Evolutionary conservation across 2,888 invertebrate genomes (phyloP).

Genomic region (Palloptera scutellata): DNA sequence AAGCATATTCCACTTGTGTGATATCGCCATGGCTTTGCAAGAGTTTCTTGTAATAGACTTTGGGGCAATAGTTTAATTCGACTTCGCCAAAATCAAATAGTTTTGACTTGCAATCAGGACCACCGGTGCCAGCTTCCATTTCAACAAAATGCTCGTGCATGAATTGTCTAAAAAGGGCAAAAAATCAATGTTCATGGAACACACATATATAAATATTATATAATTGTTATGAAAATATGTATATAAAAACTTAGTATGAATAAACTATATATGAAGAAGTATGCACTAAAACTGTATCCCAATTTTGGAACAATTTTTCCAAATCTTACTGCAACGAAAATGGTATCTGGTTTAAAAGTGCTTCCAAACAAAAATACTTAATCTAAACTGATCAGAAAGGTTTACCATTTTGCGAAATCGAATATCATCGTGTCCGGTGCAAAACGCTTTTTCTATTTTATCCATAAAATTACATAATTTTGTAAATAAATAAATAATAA

Average conservation of each 20-base stretch:
- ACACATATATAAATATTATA: background rate
- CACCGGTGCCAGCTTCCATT: constrained; percentile 43
- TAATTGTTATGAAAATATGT: background rate
- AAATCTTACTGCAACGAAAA: too few species aligned
- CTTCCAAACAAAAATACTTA: too few species aligned
- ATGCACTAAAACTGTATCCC: too few species aligned
- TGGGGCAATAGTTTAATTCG: constrained; percentile 51
- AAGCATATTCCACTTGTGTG: constrained; percentile 48
- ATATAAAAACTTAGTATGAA: background rate
- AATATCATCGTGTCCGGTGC: too few species aligned
- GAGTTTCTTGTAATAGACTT: constrained; percentile 56
- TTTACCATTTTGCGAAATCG: too few species aligned
- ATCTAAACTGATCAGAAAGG: too few species aligned
- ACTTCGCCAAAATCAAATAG: constrained; percentile 51
- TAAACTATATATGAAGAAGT: too few species aligned
- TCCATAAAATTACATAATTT: too few species aligned
- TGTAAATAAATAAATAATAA: too few species aligned
- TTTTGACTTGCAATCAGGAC: constrained; percentile 52
- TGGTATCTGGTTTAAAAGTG: too few species aligned
- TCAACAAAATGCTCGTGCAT: constrained; percentile 42
- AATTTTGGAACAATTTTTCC: too few species aligned
- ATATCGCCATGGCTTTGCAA: constrained; percentile 56
- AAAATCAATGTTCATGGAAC: background rate
- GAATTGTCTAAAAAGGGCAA: constrained; percentile 37
- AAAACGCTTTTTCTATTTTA: too few species aligned